Evolutionary conservation across 2,113 vertebrate species (phyloP), one percentile per base, ranked within the genome.

Genomic region (Corythoichthys intestinalis): DNA sequence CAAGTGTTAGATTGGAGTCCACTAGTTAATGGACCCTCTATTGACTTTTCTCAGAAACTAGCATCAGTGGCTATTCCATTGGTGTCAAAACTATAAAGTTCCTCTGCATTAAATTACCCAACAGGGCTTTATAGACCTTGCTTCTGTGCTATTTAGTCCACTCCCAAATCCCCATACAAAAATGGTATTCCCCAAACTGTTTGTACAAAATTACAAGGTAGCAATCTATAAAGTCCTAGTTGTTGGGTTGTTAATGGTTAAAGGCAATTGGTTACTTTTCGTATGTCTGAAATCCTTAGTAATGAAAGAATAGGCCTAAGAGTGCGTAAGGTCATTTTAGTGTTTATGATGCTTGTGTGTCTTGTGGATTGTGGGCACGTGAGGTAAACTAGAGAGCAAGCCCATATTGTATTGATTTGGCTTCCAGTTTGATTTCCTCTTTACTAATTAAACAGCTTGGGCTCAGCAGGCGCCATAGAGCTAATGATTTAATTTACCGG

Each of bases 381-480:
- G 66, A 75, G 41, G 61, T 73, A 70, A 78, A 74, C 63, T 63
- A 4, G 13, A n/a, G 63, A 54, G 73, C 58, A 62, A 74, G 52
- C 28, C 35, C 56, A 71, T 53, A 72, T 83, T 73, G 73, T 70
- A 90, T 86, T 80, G 83, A 90, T 87, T 81, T 82, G 64, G 28
- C 57, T 47, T 81, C 78, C 65, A 73, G 66, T 84, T 86, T 84
- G 78, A 87, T 84, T 85, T 88, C 83, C 78, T 84, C 69, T 69
- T 83, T 72, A 80, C 81, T 86, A 88, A 88, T 89, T 86, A 90
- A 86, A 81, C 80, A 81, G 76, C 70, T 14, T 50, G 70, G 54
- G 41, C 62, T 70, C 81, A 78, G 46, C 71, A 67, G 70, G 66
- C 77, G 74, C 75, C 71, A 74, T 61, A 74, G 57, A 70, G 70